A percentile compares a stretch with the other conserved stretches of the same genome.
These are phyloP conservation scores for Lasioglossum baleicum DNA, from an alignment of 1,140 invertebrate species.

Conservation along the genomic window DNA sequence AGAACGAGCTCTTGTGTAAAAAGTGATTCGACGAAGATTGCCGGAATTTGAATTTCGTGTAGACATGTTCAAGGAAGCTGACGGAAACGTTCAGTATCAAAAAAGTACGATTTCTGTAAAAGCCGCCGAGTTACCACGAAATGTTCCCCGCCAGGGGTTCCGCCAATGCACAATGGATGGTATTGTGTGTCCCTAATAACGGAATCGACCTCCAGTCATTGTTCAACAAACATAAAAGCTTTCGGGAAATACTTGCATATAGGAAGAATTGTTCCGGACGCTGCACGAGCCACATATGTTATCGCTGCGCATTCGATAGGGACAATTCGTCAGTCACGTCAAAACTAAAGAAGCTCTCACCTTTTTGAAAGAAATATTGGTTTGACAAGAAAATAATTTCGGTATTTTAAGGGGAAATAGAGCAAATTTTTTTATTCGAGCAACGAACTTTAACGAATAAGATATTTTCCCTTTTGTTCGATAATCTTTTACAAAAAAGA, in stretches of 20 bases:
- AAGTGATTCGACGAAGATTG: not conserved
- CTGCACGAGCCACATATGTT: not conserved
- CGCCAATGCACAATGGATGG: conserved; percentile 36
- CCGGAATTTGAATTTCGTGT: not conserved
- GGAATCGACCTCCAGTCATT: conserved; percentile 37
- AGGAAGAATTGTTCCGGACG: conserved; percentile 2
- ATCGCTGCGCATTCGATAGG: not conserved
- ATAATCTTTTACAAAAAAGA: too few relatives aligned
- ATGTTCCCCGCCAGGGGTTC: conserved; percentile 14
- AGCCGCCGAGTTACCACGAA: conserved; percentile 36
- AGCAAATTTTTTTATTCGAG: too few relatives aligned
- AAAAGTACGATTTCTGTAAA: conserved; percentile 34
- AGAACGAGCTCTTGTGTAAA: not conserved
- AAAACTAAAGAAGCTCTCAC: too few relatives aligned
- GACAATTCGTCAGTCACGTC: too few relatives aligned
- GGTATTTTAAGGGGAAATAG: too few relatives aligned
- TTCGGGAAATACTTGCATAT: conserved; percentile 16
- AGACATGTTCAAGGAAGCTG: not conserved
- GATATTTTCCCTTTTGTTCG: too few relatives aligned
- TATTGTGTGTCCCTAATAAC: conserved; percentile 41
- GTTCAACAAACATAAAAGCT: conserved; percentile 36
- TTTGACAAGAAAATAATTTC: too few relatives aligned
- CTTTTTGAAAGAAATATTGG: too few relatives aligned
- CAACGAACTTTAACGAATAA: too few relatives aligned
- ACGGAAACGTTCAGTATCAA: not conserved